A percentile compares a stretch with the other conserved stretches of the same genome.
phyloP scores from a whole-genome alignment of 2,888 invertebrate genomes.

The Stenotaenia linearis region DNA sequence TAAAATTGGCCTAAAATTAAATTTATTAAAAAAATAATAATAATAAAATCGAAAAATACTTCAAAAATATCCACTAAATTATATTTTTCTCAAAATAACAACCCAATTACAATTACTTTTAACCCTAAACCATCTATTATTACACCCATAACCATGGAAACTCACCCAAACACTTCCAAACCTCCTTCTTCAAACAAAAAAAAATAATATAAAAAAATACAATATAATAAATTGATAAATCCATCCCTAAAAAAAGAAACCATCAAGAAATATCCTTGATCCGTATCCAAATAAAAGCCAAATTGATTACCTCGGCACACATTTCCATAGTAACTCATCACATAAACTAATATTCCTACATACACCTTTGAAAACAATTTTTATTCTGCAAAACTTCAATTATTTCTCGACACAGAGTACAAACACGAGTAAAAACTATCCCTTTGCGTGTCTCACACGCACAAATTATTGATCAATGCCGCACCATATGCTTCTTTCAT shows the following conservation, averaged over 20 bases:
- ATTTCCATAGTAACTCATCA: not conserved
- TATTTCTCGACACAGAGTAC: not conserved
- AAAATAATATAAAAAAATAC: no score
- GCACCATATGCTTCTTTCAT: not conserved
- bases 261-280: not conserved
- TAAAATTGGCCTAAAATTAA: no score
- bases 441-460: not conserved
- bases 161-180: not conserved
- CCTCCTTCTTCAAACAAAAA: not conserved
- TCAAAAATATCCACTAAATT: no score
- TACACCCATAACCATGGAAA: not conserved
- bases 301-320: not conserved
- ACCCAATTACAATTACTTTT: no score
- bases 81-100: no score
- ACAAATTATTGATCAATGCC: conserved; percentile 11
- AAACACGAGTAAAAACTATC: conserved; percentile 8
- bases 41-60: no score
- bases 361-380: not conserved
- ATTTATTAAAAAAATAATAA: no score
- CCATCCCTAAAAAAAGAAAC: no score
- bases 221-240: no score
- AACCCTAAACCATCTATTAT: no score
- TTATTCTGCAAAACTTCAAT: not conserved
- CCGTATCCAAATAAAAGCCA: not conserved
- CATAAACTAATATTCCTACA: not conserved